These are phyloP conservation scores for Dasypogon diadema DNA, from an alignment of 2,888 invertebrate species.

Conservation along the genomic window DNA sequence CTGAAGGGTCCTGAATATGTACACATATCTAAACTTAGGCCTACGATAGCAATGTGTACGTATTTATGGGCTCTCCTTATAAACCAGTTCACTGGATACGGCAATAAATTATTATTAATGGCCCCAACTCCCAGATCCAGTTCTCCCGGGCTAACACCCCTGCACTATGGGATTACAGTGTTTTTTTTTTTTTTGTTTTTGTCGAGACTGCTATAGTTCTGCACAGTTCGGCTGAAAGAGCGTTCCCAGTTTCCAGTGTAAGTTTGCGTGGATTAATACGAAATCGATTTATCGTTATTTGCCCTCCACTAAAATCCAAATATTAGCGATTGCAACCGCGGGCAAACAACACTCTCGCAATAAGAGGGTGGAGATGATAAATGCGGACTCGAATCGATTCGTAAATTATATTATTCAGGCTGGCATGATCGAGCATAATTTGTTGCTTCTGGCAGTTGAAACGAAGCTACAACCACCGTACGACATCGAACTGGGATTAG, in stretches of 20 bases:
- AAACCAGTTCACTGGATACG: conserved; percentile 31
- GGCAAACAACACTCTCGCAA: conserved; percentile 8
- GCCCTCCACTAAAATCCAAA: conserved; percentile 15
- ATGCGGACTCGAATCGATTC: conserved; percentile 31
- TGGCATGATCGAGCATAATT: conserved; percentile 43
- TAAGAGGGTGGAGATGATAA: conserved; percentile 19
- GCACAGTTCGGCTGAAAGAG: neutral
- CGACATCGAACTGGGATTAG: conserved; percentile 33
- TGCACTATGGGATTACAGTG: neutral
- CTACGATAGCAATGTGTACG: neutral
- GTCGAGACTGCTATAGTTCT: conserved; percentile 18
- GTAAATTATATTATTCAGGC: conserved; percentile 29
- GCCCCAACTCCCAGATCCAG: conserved; percentile 3
- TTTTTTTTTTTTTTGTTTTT: conserved; percentile 11
- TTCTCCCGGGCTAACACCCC: conserved; percentile 8
- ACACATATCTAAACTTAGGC: neutral
- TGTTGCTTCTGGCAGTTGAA: conserved; percentile 13
- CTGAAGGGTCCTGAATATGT: neutral
- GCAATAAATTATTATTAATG: conserved; percentile 46
- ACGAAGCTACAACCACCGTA: neutral
- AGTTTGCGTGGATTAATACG: conserved; percentile 32
- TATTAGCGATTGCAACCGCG: conserved; percentile 19
- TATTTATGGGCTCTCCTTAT: conserved; percentile 25
- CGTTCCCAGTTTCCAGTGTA: neutral
- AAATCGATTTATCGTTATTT: conserved; percentile 36